phyloP scores from a whole-genome alignment of 2,113 vertebrate species.

The Platycercus adscitus region DNA sequence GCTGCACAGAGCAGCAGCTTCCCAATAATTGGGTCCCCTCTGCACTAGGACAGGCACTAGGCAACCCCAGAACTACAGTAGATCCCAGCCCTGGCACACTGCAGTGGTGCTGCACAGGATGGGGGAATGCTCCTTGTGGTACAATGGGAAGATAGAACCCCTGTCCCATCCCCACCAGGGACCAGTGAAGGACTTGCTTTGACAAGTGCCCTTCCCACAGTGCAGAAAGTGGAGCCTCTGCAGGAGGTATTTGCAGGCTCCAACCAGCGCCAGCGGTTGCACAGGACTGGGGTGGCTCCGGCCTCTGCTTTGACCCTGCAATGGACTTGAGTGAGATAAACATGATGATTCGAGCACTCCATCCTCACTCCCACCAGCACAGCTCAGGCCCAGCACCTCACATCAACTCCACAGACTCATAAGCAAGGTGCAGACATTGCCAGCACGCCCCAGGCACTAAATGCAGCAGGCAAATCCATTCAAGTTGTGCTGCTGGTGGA shows the following conservation, averaged over 20 bases:
- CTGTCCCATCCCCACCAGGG: rapidly evolving
- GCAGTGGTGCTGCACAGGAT: neutral
- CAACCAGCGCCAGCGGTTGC: neutral
- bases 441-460: neutral
- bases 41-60: neutral
- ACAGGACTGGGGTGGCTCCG: rapidly evolving
- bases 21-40: neutral
- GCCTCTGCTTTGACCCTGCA: neutral
- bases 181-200: neutral
- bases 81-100: neutral
- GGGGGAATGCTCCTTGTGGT: rapidly evolving
- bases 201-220: neutral
- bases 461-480: neutral
- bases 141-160: neutral
- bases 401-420: rapidly evolving
- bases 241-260: neutral
- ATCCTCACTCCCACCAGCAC: neutral
- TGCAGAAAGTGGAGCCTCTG: neutral
- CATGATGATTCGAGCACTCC: neutral
- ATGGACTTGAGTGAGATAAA: neutral
- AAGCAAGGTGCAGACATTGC: neutral
- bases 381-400: neutral
- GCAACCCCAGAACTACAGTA: neutral
- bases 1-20: neutral
- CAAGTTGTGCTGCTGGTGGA: rapidly evolving